Conservation (phyloP, 2,888 invertebrate genomes). For the Eulithis testata region DNA sequence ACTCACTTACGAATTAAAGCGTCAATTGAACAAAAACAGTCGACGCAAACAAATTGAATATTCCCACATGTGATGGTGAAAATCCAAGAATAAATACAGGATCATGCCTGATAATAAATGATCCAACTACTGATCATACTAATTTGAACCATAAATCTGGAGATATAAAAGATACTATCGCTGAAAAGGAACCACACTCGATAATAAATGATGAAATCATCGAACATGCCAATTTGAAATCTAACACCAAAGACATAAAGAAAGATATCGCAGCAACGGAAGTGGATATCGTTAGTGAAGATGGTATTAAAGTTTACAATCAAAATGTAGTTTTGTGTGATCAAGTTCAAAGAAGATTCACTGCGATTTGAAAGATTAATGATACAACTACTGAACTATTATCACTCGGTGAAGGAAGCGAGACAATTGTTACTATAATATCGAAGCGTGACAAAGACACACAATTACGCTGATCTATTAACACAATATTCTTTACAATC, state of each 20-base stretch:
- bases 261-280: constrained; percentile 39
- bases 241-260: constrained; percentile 14
- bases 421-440: constrained; percentile 71
- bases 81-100: constrained; percentile 79
- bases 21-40: constrained; percentile 83
- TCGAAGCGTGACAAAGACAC: constrained; percentile 64
- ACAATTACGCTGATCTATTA: constrained; percentile 15
- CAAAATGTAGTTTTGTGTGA: constrained; percentile 74
- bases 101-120: constrained; percentile 73
- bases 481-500: not conserved
- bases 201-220: constrained; percentile 24
- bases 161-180: constrained; percentile 46
- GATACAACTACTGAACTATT: constrained; percentile 75
- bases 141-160: constrained; percentile 49
- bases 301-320: constrained; percentile 71
- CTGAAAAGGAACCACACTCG: constrained; percentile 21
- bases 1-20: constrained; percentile 74
- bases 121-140: constrained; percentile 46
- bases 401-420: constrained; percentile 68
- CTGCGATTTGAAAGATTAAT: constrained; percentile 78
- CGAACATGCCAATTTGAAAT: constrained; percentile 20
- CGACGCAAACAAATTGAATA: constrained; percentile 81
- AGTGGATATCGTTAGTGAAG: constrained; percentile 60
- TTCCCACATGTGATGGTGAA: constrained; percentile 83
- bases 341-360: constrained; percentile 72